A percentile compares a stretch with the other conserved stretches of the same genome.
Conservation (phyloP, 2,113 vertebrate genomes). For the human region DNA sequence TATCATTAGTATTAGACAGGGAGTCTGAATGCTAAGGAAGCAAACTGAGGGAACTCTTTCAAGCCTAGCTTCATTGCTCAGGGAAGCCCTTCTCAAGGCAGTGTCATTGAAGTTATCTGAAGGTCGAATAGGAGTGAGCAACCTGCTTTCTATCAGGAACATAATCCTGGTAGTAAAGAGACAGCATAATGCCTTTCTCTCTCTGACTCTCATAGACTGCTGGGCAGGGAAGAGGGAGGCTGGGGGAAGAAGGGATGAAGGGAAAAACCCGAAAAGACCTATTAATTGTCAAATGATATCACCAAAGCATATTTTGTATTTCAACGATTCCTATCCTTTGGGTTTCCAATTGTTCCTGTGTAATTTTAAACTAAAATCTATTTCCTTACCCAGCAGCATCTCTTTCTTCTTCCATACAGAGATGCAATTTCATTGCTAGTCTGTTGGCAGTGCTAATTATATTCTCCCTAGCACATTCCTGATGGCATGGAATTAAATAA, state of each 20-base stretch:
- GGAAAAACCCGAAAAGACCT: neutral
- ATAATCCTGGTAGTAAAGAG: neutral
- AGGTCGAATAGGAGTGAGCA: neutral
- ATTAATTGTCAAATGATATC: neutral
- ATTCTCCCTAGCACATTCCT: conserved; percentile 45
- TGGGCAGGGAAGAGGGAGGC: neutral
- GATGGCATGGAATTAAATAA: conserved; percentile 60
- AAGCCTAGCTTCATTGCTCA: neutral
- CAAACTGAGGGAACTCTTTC: neutral
- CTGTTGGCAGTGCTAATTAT: conserved; percentile 55
- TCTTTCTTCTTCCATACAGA: conserved; percentile 4
- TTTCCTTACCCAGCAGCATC: conserved; percentile 20
- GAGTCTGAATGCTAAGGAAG: neutral
- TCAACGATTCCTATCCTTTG: neutral
- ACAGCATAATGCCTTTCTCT: neutral
- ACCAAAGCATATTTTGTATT: conserved; percentile 20
- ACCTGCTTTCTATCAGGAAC: neutral
- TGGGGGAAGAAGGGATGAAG: neutral
- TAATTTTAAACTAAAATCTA: conserved; percentile 49
- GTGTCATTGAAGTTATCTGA: neutral
- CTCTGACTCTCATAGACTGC: neutral
- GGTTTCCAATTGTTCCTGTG: neutral
- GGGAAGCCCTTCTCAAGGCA: neutral
- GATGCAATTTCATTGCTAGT: neutral
- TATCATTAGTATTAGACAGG: no score